Conservation (phyloP, 2,113 vertebrate genomes). For the Melanerpes formicivorus region DNA sequence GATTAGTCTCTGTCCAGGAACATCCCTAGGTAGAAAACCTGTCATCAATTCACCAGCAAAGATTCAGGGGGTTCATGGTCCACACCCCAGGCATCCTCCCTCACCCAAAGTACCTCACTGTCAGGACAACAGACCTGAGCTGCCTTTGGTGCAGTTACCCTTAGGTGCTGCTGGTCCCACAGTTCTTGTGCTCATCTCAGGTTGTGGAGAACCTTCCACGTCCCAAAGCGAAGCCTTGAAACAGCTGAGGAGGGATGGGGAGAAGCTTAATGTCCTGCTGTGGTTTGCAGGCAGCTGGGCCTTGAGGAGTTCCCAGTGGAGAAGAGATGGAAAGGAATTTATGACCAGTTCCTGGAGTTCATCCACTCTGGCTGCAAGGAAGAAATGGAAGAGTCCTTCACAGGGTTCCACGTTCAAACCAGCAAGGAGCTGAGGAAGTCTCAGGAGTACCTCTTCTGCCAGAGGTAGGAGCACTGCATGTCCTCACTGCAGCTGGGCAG, state of each 20-base stretch:
- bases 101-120: background rate
- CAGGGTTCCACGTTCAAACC: conserved; percentile 75
- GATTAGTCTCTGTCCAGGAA: background rate
- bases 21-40: background rate
- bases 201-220: background rate
- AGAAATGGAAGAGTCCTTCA: conserved; percentile 72
- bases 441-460: conserved; percentile 71
- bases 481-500: background rate
- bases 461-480: conserved; percentile 35
- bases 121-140: background rate
- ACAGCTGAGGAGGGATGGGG: accelerated
- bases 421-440: conserved; percentile 65
- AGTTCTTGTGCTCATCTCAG: background rate
- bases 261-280: background rate
- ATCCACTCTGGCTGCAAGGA: conserved; percentile 60
- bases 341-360: conserved; percentile 74
- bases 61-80: too few species aligned
- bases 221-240: background rate
- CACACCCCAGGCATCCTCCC: accelerated
- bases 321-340: conserved; percentile 78
- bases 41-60: background rate
- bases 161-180: background rate
- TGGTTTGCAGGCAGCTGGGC: conserved; percentile 75
- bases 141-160: background rate
- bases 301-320: conserved; percentile 67